phyloP scores from a whole-genome alignment of 2,113 vertebrate genomes.

The Falco punctatus region DNA sequence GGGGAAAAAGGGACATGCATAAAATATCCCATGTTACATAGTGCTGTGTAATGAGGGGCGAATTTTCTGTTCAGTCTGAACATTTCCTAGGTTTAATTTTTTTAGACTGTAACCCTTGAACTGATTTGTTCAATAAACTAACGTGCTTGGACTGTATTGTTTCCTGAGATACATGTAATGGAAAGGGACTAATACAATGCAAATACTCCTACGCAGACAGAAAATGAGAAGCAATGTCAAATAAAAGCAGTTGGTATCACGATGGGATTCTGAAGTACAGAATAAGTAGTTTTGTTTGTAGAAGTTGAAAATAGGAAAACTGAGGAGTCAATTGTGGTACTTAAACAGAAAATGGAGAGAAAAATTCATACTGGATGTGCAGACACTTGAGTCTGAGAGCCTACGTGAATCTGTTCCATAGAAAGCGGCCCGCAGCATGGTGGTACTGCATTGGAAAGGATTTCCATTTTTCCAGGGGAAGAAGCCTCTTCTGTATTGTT shows the following conservation, averaged over 20 bases:
- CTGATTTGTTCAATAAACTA: background rate
- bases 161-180: background rate
- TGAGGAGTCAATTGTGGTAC: background rate
- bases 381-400: background rate
- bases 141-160: background rate
- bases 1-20: background rate
- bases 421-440: background rate
- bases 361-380: background rate
- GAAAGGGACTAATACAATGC: background rate
- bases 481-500: background rate
- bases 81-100: background rate
- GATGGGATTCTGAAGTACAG: background rate
- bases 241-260: background rate
- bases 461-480: background rate
- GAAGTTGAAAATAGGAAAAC: background rate
- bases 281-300: background rate
- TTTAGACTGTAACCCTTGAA: background rate
- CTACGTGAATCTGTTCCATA: background rate
- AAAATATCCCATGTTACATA: background rate
- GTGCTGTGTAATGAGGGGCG: background rate
- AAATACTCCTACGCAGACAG: background rate
- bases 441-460: background rate
- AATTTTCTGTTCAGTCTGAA: background rate
- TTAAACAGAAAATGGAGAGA: background rate
- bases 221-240: background rate